Evolutionary conservation across 1,140 invertebrate genomes (phyloP), one percentile per base, ranked within the genome.

Genomic region (Drosophila simulans): DNA sequence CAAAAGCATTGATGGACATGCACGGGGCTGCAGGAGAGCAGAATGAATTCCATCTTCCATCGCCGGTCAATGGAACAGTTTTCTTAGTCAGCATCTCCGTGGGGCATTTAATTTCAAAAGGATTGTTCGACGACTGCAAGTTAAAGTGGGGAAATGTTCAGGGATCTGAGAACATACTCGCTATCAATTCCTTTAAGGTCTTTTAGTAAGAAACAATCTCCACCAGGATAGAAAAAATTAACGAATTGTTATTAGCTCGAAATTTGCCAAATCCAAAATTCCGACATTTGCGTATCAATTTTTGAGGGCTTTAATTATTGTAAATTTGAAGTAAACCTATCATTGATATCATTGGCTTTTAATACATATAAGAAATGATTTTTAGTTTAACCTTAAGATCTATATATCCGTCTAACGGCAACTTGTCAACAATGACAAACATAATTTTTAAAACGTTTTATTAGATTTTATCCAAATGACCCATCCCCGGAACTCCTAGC

Each of bases 1-100:
- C 83, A 89, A 88, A 88, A 82, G 83, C 71, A 80, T 80, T 89
- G 83, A 88, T 75, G 75, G 77, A 88, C 84, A 78, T 62, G 65
- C 43, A 70, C 64, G 34, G 55, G 66, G 39, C 51, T 35, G 37
- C 48, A n/a, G 40, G 51, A 22, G 43, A 20, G n/a, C 27, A 17
- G 22, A 12, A 27, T 31, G 20, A n/a, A 27, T 13, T 35, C 49
- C 49, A 35, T 52, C 49, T 52, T 52, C 43, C 51, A 40, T 49
- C 45, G 68, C 66, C 57, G 68, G 68, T 70, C 68, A 71, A 71
- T 71, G 68, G 64, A 71, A 48, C 43, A 57, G 43, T 57, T 57
- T 70, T 52, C 68, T 70, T 57, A 37, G 51, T 58, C 66, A 35
- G 52, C 65, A 49, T 40, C 43, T 49, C 52, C 42, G 43, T 40